These are phyloP conservation scores for Furcifer pardalis DNA, from an alignment of 2,797 vertebrate genomes.

Conservation along the genomic window DNA sequence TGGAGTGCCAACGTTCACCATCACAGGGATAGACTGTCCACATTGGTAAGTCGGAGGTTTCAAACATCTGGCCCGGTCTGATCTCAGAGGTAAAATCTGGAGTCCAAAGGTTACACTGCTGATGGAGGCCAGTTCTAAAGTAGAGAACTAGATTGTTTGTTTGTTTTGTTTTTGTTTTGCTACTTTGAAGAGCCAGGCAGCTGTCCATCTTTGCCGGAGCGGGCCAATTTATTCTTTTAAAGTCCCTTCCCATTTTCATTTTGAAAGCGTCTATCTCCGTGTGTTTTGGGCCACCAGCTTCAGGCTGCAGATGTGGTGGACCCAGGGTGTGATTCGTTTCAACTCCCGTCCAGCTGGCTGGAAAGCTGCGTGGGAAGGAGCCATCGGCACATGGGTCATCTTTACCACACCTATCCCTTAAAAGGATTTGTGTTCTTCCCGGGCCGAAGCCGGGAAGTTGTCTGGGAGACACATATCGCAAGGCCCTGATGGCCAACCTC, in stretches of 20 bases:
- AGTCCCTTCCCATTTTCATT: conserved; percentile 64
- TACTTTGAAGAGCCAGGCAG: conserved; percentile 6
- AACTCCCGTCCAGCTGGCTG: conserved; percentile 69
- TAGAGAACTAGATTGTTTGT: accelerated
- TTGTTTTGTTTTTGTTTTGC: not conserved
- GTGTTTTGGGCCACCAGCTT: conserved; percentile 67
- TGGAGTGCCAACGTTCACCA: too few species aligned
- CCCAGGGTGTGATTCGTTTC: conserved; percentile 57
- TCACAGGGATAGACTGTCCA: too few species aligned
- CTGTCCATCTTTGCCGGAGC: not conserved
- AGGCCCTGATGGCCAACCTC: too few species aligned
- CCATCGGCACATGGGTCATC: conserved; percentile 37
- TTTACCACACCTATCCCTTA: conserved; percentile 32
- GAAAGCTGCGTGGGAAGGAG: conserved; percentile 55
- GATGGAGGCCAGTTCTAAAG: conserved; percentile 33
- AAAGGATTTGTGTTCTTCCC: not conserved
- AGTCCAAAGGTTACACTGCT: not conserved
- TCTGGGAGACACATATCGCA: too few species aligned
- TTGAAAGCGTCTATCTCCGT: conserved; percentile 58
- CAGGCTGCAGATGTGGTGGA: conserved; percentile 50
- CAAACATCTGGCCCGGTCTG: not conserved
- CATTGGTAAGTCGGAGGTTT: not conserved
- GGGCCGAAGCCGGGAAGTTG: conserved; percentile 18
- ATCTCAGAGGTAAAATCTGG: accelerated
- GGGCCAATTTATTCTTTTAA: conserved; percentile 71